Base-by-base conservation (phyloP, 1,140 invertebrate species). In the Heliothis virescens region DNA sequence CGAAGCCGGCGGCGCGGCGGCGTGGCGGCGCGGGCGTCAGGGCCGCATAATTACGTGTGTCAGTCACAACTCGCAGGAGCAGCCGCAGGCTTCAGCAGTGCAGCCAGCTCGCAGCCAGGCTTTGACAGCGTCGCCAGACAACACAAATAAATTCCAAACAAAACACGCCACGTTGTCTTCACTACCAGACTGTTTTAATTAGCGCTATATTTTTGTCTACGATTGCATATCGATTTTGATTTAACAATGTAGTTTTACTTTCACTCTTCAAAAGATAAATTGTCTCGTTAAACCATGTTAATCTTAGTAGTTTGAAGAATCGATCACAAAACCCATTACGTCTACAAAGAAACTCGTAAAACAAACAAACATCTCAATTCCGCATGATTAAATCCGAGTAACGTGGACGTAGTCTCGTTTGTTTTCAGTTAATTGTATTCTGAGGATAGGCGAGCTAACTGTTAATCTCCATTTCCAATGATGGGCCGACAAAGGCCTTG, bases 41-140 rank as follows among this genome's bases (percentile, higher is more conserved):
- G 62, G 18, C 67, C 80, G 80, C 57, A 75, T 80, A 79, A 80
- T 80, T 78, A 77, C 73, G 50, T 13, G 69, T 72, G 69, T 72
- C 48, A 60, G 55, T 82, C 53, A 63, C 55, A 57, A 26, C 16
- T 41, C 67, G 18, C 29, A 50, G 13, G 29, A n/a, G n/a, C n/a
- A 21, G 41, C 47, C 65, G 48, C 62, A 65, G 62, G n/a, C 15
- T 34, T 13, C 59, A 0, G 53, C 7, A 18, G 26, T 9, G 13
- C 60, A 12, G 26, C 26, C 60, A 62, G 53, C 53, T 10, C n/a
- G n/a, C 53, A 57, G 60, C 60, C 60, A 48, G 62, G n/a, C 62
- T 47, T 65, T 65, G 62, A 65, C 62, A 48, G 34, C 62, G 62
- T 65, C 62, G 47, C 62, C 12, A 47, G 15, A 65, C 62, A 65